A percentile compares a stretch with the other conserved stretches of the same genome.
These are phyloP conservation scores for Drosophila jambulina DNA, from an alignment of 1,140 invertebrate genomes.

Conservation along the genomic window DNA sequence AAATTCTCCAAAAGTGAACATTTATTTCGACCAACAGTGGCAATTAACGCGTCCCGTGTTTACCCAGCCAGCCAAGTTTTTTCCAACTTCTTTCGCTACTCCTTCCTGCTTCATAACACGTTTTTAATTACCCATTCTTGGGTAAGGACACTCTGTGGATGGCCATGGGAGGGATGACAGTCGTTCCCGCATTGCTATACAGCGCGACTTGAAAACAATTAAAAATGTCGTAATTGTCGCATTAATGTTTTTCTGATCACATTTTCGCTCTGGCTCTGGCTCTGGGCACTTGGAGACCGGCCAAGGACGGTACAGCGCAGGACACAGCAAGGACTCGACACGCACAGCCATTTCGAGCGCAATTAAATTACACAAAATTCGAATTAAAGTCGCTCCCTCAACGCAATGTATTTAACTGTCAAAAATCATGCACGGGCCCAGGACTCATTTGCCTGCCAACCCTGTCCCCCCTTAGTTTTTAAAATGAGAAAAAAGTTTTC, in stretches of 20 bases:
- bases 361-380: slow-evolving; percentile 66
- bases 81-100: slow-evolving; percentile 18
- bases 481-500: slow-evolving; percentile 57
- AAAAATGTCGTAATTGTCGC: slow-evolving; percentile 79
- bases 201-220: slow-evolving; percentile 75
- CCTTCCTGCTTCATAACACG: slow-evolving; percentile 60
- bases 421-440: slow-evolving; percentile 46
- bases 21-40: slow-evolving; percentile 62
- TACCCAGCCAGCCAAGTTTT: slow-evolving; percentile 39
- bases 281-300: slow-evolving; percentile 45
- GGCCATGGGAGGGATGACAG: slow-evolving; percentile 37
- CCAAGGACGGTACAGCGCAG: slow-evolving; percentile 28
- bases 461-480: slow-evolving; percentile 24
- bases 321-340: slow-evolving; percentile 46
- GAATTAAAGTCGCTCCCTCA: slow-evolving; percentile 48
- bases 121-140: slow-evolving; percentile 79
- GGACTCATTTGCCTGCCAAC: slow-evolving; percentile 23
- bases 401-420: slow-evolving; percentile 57
- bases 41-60: slow-evolving; percentile 64
- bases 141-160: slow-evolving; percentile 25
- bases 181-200: slow-evolving; percentile 46
- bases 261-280: slow-evolving; percentile 40
- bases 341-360: slow-evolving; percentile 52
- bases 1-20: slow-evolving; percentile 57
- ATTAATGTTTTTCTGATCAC: slow-evolving; percentile 81